These are phyloP conservation scores for Vicugna pacos DNA, from an alignment of 2,113 vertebrate genomes.

Conservation along the genomic window DNA sequence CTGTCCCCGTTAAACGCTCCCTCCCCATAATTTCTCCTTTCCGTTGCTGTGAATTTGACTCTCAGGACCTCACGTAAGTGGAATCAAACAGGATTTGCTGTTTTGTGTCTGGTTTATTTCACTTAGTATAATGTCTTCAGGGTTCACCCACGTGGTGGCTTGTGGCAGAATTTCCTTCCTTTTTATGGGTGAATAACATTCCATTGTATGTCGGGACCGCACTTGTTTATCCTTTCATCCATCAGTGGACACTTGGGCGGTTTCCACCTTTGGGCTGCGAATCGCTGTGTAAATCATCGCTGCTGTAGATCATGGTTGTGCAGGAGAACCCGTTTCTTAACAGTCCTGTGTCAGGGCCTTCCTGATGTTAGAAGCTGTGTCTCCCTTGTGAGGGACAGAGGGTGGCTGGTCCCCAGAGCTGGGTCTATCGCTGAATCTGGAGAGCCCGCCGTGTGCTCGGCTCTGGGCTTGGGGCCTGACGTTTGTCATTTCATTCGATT, in stretches of 20 bases:
- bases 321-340: too few relatives aligned
- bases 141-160: rapidly evolving
- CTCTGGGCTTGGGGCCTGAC: rapidly evolving
- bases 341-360: neutral
- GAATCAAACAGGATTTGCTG: rapidly evolving
- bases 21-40: rapidly evolving
- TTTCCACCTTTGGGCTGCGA: neutral
- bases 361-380: rapidly evolving
- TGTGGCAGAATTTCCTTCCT: neutral
- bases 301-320: rapidly evolving
- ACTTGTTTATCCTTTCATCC: rapidly evolving
- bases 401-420: neutral
- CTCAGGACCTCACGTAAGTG: neutral
- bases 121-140: rapidly evolving
- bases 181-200: neutral
- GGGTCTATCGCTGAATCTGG: rapidly evolving
- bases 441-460: rapidly evolving
- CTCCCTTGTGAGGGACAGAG: rapidly evolving
- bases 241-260: rapidly evolving
- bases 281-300: rapidly evolving
- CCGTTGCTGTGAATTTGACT: rapidly evolving
- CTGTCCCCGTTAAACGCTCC: rapidly evolving
- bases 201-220: rapidly evolving
- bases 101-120: neutral
- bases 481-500: rapidly evolving